These are phyloP conservation scores for Mechanitis mazaeus DNA, from an alignment of 2,888 invertebrate genomes.

Conservation along the genomic window DNA sequence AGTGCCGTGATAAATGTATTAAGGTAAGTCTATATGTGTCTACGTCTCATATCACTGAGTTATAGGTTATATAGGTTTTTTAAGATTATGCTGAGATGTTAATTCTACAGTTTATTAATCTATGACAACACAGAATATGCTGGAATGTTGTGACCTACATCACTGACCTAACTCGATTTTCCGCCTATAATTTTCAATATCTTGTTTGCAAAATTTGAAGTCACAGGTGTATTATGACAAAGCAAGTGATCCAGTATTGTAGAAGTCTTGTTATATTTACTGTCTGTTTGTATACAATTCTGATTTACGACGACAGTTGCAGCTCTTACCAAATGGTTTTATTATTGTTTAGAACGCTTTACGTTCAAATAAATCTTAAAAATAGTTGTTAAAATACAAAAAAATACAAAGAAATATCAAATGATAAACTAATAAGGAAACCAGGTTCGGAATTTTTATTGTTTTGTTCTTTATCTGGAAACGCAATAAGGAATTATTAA, in stretches of 20 bases:
- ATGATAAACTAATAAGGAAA: too few species aligned
- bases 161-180: constrained; percentile 13
- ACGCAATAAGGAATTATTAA: too few species aligned
- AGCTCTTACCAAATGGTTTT: too few species aligned
- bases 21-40: constrained; percentile 48
- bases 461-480: too few species aligned
- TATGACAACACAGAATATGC: constrained; percentile 10
- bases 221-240: not conserved
- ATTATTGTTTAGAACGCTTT: too few species aligned
- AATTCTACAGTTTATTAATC: not conserved
- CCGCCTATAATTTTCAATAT: not conserved
- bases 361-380: too few species aligned
- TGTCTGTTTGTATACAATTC: not conserved
- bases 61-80: not conserved
- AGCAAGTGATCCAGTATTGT: too few species aligned
- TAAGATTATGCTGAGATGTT: not conserved
- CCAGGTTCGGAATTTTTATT: too few species aligned
- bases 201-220: not conserved
- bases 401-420: too few species aligned
- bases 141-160: constrained; percentile 23
- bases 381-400: too few species aligned
- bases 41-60: not conserved
- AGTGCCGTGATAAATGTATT: constrained; percentile 58
- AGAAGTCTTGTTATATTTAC: too few species aligned
- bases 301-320: too few species aligned